Base-by-base conservation (phyloP, 2,888 invertebrate genomes). In the Leistus spinibarbis region DNA sequence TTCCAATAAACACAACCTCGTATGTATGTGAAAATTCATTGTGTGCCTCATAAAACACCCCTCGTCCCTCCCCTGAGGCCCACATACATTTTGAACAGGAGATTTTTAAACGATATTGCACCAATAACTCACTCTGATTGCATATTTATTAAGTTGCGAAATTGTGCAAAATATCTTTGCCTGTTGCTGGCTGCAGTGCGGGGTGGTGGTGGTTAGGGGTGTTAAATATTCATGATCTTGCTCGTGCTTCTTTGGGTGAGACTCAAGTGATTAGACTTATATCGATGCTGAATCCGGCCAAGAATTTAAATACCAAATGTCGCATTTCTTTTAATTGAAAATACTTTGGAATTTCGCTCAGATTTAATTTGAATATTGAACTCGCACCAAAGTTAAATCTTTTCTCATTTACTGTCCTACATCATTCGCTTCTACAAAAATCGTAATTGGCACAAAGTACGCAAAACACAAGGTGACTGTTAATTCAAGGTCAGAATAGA, bases 241-340 rank as follows among this genome's bases (percentile, higher is more conserved):
- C 13, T 13, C 40, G 40, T 40, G 40, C 40, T 40, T 2, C 40
- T 40, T 40, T 7, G 40, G 40, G 40, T 40, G 40, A 40, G 5
- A 40, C 40, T 40, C 40, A 5, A 40, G 40, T 40, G 40, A 40
- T 40, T 40, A 40, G 40, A 4, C 69, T 69, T 62, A 69, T 69
- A 69, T 69, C 62, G 62, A 69, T 20, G 40, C 69, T 13, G 9
- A 56, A 69, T 69, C 57, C 60, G 23, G 13, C 16, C 60, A 40
- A 24, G 69, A 69, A 69, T 69, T 69, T 69, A 69, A 69, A 69
- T 69, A 69, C 69, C 69, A 69, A 69, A 69, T 69, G 53, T 69
- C 62, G n/a, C 69, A 53, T 62, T 69, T 69, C 62, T 69, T 69
- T 69, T 69, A 57, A 69, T 69, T 69, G 57, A 40, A 69, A 69